phyloP scores from a whole-genome alignment of 2,113 vertebrate species.

The Falco punctatus region DNA sequence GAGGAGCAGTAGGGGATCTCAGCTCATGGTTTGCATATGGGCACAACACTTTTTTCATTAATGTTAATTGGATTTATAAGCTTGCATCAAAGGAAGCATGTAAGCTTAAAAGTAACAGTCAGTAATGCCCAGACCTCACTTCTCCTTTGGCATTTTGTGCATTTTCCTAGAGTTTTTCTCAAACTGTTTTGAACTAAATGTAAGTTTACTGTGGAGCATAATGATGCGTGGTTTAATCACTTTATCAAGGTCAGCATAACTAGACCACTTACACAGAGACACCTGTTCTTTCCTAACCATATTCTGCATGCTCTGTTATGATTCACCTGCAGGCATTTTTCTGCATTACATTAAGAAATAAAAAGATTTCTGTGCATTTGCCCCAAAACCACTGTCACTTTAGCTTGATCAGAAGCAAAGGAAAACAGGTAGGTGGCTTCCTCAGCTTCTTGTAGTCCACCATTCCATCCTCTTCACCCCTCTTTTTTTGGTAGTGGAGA shows the following conservation, averaged over 20 bases:
- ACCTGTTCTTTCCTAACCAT: neutral
- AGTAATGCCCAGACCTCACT: neutral
- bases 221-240: neutral
- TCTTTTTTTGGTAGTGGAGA: neutral
- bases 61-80: slow-evolving; percentile 47
- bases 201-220: neutral
- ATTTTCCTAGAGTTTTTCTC: neutral
- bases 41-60: slow-evolving; percentile 37
- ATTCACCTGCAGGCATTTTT: slow-evolving; percentile 2
- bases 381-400: neutral
- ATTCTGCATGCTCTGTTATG: neutral
- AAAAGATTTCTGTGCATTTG: neutral
- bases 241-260: neutral
- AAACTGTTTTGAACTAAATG: neutral
- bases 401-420: neutral
- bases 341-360: neutral
- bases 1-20: neutral
- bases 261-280: neutral
- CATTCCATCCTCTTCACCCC: neutral
- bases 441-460: neutral
- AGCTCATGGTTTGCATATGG: neutral
- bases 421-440: neutral
- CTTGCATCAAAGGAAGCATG: slow-evolving; percentile 27
- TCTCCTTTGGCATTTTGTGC: neutral
- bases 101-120: slow-evolving; percentile 17